Percentiles rank a stretch among this genome's conserved stretches.
These are phyloP conservation scores for Dryoscopus gambensis DNA, from an alignment of 2,113 vertebrate genomes.

Conservation along the genomic window DNA sequence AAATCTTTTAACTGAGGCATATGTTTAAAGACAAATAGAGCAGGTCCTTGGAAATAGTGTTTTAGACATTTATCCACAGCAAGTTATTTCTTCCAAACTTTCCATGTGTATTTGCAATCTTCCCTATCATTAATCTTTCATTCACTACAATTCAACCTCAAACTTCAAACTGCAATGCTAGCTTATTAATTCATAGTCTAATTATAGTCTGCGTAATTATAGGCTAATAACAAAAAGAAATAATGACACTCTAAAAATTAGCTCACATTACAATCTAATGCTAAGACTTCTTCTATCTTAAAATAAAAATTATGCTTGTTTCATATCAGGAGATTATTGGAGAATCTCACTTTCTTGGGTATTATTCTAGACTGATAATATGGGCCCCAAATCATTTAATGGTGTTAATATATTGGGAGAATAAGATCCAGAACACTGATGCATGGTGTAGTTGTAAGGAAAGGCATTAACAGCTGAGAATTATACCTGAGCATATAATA, in stretches of 20 bases:
- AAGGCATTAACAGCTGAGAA: neutral
- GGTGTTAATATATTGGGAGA: neutral
- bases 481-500: neutral
- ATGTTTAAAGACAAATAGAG: neutral
- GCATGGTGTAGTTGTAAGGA: neutral
- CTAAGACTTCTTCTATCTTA: neutral
- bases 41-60: neutral
- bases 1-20: neutral
- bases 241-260: conserved; percentile 22
- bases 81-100: neutral
- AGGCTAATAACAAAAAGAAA: conserved; percentile 8
- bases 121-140: neutral
- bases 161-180: neutral
- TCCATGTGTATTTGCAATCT: neutral
- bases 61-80: neutral
- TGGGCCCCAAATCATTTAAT: neutral
- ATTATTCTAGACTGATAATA: neutral
- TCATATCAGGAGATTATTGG: neutral
- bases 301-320: neutral
- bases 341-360: neutral
- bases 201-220: conserved; percentile 26
- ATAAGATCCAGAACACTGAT: neutral
- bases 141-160: neutral
- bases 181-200: neutral
- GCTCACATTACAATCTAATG: neutral